phyloP scores from a whole-genome alignment of 2,113 vertebrate species.

The Tyto alba region DNA sequence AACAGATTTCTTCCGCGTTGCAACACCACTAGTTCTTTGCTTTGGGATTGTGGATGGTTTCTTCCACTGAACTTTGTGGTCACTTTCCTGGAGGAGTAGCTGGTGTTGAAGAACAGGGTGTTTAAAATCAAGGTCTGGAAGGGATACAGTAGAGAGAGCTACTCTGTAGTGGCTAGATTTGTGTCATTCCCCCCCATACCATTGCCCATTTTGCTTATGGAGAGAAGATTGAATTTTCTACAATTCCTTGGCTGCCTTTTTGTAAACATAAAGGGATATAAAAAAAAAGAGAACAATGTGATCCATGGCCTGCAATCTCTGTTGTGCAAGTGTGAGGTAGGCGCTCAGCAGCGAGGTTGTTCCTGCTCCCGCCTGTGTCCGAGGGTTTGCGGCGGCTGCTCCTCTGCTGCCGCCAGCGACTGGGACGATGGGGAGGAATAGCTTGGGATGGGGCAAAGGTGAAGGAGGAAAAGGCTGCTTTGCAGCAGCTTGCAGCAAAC shows the following conservation, averaged over 20 bases:
- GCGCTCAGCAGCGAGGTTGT: not conserved
- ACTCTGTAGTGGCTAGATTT: not conserved
- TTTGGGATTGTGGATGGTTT: not conserved
- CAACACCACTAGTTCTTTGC: not conserved
- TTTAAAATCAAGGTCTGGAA: not conserved
- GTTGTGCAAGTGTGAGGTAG: not conserved
- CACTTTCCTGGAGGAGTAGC: not conserved
- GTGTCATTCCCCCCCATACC: not conserved
- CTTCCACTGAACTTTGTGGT: not conserved
- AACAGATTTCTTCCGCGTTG: not conserved
- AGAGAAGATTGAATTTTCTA: not conserved
- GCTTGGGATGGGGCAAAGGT: not conserved
- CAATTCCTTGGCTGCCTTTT: not conserved
- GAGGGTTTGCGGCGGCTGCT: not conserved
- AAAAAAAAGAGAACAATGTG: rapidly evolving
- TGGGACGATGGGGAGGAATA: not conserved
- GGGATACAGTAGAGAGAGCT: not conserved
- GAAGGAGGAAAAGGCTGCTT: not conserved
- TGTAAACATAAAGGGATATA: not conserved
- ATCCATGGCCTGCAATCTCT: not conserved
- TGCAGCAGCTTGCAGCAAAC: not conserved
- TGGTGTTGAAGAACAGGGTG: not conserved
- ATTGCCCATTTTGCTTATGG: not conserved
- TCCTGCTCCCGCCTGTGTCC: rapidly evolving
- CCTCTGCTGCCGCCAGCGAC: not conserved